A percentile compares a stretch with the other conserved stretches of the same genome.
These are phyloP conservation scores for Parnassius apollo DNA, from an alignment of 2,888 invertebrate species.

Conservation along the genomic window DNA sequence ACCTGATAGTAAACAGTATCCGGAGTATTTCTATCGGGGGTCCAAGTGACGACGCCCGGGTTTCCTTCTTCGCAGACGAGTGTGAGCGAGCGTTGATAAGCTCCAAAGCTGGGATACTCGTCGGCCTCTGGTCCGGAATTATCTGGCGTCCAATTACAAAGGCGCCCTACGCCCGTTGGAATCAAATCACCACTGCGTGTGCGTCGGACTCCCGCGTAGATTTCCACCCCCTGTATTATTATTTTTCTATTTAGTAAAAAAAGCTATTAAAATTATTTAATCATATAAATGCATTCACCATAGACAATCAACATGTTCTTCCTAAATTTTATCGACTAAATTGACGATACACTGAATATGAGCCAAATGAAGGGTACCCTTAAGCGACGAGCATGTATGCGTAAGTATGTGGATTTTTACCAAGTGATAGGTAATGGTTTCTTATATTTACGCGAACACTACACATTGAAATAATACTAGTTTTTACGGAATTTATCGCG, in stretches of 20 bases:
- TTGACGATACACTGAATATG: too few species aligned
- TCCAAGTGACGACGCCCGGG: slow-evolving; percentile 93
- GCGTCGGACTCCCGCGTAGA: slow-evolving; percentile 90
- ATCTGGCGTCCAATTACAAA: slow-evolving; percentile 94
- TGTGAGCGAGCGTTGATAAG: slow-evolving; percentile 91
- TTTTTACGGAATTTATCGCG: too few species aligned
- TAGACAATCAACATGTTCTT: too few species aligned
- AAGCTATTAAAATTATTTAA: too few species aligned
- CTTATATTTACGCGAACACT: too few species aligned
- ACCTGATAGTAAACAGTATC: slow-evolving; percentile 97
- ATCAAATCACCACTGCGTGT: slow-evolving; percentile 84
- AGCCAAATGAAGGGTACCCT: too few species aligned
- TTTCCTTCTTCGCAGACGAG: slow-evolving; percentile 91
- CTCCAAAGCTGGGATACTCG: slow-evolving; percentile 92
- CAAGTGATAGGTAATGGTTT: too few species aligned
- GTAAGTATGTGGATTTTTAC: too few species aligned
- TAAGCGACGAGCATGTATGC: too few species aligned
- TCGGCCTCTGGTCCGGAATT: slow-evolving; percentile 86
- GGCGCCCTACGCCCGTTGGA: slow-evolving; percentile 90
- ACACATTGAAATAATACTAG: too few species aligned
- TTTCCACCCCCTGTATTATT: slow-evolving; percentile 83
- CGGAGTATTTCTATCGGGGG: slow-evolving; percentile 91
- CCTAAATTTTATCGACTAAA: too few species aligned
- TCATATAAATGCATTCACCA: too few species aligned
- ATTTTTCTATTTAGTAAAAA: neutral